Base-by-base conservation (phyloP, 1,140 invertebrate species). In the Drosophila lowei region DNA sequence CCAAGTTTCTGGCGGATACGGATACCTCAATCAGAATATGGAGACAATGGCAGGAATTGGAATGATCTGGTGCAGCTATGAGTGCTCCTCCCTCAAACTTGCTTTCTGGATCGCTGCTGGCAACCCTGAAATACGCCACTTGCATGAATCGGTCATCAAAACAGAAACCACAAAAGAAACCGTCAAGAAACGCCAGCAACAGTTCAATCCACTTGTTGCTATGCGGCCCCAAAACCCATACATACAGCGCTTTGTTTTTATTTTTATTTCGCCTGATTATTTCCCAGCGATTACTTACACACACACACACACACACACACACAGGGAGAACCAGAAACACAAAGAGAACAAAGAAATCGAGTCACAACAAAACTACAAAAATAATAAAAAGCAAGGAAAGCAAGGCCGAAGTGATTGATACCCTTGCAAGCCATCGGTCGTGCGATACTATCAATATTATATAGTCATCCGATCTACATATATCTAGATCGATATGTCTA, bases 311-410 rank as follows among this genome's bases (percentile, higher is more conserved):
- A 2, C 23, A 54, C 15, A 54, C 47, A 48, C 11, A 41, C 53
- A 47, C 44, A 49, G 18, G 50, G 41, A 58, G 46, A 64, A 79
- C 81, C 60, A 59, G 80, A 86, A 64, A 59, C 54, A 48, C 73
- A 77, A 71, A 44, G 46, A 21, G 44, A 41, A 16, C 16, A 50
- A 62, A 65, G 67, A 86, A 78, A 83, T 53, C 60, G 78, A 78
- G 60, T 61, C 83, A 86, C 83, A 86, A 86, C 83, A 86, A 86
- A 86, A 89, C 59, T 53, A 76, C 71, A 88, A 86, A 79, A 88
- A 86, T 76, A 86, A 53, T 77, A 38, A 50, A 15, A 11, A 52
- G 21, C 0, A 15, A 16, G 34, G 18, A 4, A 9, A 38, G 11
- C 0, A 3, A 13, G 11, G 34, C 4, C 34, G 34, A 38, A 13